Conservation (phyloP, 2,113 vertebrate genomes). For the Forbesichthys agassizii region DNA sequence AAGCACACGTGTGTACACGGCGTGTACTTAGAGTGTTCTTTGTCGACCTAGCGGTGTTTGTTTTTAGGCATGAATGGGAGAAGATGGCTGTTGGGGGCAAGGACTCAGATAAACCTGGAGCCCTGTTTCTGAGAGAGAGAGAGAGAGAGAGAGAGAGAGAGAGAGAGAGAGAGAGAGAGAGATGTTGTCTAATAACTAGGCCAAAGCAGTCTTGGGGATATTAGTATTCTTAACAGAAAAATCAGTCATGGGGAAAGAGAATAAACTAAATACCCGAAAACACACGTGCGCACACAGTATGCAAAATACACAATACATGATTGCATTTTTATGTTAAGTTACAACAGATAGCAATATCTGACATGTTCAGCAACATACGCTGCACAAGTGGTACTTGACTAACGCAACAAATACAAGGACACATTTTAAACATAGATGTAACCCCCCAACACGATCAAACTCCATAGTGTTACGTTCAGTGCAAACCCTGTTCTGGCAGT, state of each 20-base stretch:
- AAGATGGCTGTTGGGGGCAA: conserved; percentile 45
- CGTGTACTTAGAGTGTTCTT: conserved; percentile 18
- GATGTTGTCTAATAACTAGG: conserved; percentile 46
- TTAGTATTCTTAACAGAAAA: conserved; percentile 64
- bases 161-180: conserved; percentile 9
- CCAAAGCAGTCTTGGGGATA: conserved; percentile 64
- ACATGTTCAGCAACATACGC: too few species aligned
- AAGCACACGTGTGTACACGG: neutral
- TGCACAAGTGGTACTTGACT: too few species aligned
- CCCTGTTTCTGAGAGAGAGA: neutral
- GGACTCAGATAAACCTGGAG: conserved; percentile 27
- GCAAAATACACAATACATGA: too few species aligned
- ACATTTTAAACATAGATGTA: too few species aligned
- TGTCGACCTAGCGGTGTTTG: conserved; percentile 38
- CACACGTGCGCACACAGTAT: conserved; percentile 7
- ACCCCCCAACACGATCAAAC: too few species aligned
- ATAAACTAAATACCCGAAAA: conserved; percentile 12
- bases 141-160: neutral
- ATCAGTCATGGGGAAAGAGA: conserved; percentile 50
- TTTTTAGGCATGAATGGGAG: conserved; percentile 36
- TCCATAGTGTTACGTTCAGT: too few species aligned
- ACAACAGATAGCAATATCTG: too few species aligned
- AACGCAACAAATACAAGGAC: too few species aligned
- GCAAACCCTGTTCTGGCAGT: too few species aligned
- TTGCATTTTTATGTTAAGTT: too few species aligned